Evolutionary conservation across 1,140 invertebrate species (phyloP).

Genomic region (Heliothis subflexa): DNA sequence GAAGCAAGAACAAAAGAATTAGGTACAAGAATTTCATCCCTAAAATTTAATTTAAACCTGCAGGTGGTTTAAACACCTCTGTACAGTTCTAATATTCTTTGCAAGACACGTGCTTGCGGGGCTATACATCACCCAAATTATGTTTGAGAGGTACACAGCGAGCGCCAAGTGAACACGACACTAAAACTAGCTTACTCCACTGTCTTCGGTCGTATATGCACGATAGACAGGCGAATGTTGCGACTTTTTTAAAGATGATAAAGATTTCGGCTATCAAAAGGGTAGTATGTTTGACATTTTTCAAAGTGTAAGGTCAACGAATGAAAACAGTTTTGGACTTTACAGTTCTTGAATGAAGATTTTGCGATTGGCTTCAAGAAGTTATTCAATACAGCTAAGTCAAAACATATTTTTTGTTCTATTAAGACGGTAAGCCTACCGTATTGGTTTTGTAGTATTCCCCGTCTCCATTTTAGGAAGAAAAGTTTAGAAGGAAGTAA

Average conservation of each 20-base stretch:
- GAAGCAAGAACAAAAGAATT: not conserved
- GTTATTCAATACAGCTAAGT: no score
- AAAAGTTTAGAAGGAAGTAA: no score
- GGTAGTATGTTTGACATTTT: no score
- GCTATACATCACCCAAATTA: constrained; percentile 48
- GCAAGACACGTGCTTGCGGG: constrained; percentile 8
- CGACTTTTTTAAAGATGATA: not conserved
- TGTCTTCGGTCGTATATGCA: not conserved
- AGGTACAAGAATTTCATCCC: not conserved
- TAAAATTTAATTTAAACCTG: not conserved
- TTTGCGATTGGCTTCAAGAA: no score
- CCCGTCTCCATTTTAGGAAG: no score
- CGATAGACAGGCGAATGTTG: not conserved
- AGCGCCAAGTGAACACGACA: constrained; percentile 13
- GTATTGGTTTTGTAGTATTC: no score
- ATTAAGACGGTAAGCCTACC: no score
- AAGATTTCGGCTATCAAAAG: no score
- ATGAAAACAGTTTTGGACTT: no score
- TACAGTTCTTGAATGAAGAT: no score
- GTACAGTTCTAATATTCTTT: constrained; percentile 21
- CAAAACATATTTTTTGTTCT: no score
- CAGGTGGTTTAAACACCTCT: constrained; percentile 6
- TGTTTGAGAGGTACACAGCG: constrained; percentile 42
- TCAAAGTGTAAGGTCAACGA: no score
- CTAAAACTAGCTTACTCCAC: not conserved